Base-by-base conservation (phyloP, 2,113 vertebrate genomes). In the Stigmatopora nigra region DNA sequence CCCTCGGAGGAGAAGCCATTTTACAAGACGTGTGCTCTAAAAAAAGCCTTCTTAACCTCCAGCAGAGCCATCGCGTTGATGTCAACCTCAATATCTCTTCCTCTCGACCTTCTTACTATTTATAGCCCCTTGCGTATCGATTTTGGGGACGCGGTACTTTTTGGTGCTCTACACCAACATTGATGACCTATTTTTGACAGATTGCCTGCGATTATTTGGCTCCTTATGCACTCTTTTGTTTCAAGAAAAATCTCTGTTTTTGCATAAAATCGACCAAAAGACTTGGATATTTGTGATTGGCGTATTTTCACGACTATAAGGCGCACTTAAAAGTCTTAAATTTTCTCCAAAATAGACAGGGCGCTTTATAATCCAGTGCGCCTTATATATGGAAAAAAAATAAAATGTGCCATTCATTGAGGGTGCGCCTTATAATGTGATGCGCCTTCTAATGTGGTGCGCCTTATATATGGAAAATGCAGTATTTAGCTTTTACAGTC, bases 21-120 rank as follows among this genome's bases (percentile, higher is more conserved):
- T 85, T 80, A 75, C 69, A 77, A 85, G 73, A 74, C 66, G 71
- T 78, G 61, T 75, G 68, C 71, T 71, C 84, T 70, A 77, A 84
- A 82, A 76, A 78, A 81, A 88, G 77, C 72, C 57, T 70, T 62
- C 67, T 70, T 55, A 38, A 63, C 63, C 51, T 60, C 58, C 58
- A 60, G 51, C 66, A 61, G 20, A 59, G 67, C 76, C 63, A 70
- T 80, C 71, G 55, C 63, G 57, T 57, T 72, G 73, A 84, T 86
- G 85, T 79, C 78, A 75, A 75, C 65, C 67, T 81, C 58, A 59
- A 70, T 79, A 80, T 80, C 83, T 89, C 84, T 84, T 85, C 82
- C 84, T 82, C 47, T 25, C 74, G 86, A 88, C 87, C 90, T 86
- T 90, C 85, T 90, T 89, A 82, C 88, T 86, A 85, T 82, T 87